Conservation (phyloP, 2,888 invertebrate genomes). For the Kuschelorhynchus macadamiae region DNA sequence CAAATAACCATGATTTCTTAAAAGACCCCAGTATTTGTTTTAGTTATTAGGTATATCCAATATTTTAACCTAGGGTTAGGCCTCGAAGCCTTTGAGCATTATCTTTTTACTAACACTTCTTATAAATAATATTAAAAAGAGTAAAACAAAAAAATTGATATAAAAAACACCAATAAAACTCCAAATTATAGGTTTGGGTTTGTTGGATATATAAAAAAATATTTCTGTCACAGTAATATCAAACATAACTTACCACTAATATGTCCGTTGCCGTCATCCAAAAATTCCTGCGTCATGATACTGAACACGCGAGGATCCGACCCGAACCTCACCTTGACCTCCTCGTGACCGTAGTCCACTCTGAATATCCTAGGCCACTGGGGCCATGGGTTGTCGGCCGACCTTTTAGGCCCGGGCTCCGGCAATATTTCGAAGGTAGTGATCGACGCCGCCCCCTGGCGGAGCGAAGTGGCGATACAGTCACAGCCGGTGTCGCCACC, state of each 20-base stretch:
- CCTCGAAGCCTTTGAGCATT: too few species aligned
- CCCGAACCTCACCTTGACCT: constrained; percentile 89
- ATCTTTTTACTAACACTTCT: too few species aligned
- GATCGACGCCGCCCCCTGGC: constrained; percentile 91
- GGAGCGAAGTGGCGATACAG: constrained; percentile 96
- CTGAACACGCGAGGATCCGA: constrained; percentile 94
- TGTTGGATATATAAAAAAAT: too few species aligned
- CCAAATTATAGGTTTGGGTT: too few species aligned
- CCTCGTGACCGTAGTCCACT: constrained; percentile 98
- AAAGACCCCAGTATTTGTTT: too few species aligned
- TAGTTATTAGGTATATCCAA: too few species aligned
- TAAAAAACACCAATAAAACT: too few species aligned
- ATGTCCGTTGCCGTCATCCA: constrained; percentile 90
- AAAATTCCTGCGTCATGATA: constrained; percentile 94
- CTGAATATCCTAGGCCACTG: constrained; percentile 97
- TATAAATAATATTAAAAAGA: too few species aligned
- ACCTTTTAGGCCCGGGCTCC: constrained; percentile 85
- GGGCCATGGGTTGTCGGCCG: constrained; percentile 97
- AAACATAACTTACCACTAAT: constrained; percentile 87
- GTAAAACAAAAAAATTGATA: too few species aligned
- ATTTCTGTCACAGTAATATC: too few species aligned
- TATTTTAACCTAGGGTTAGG: too few species aligned
- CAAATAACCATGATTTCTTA: too few species aligned
- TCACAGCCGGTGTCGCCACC: constrained; percentile 93
- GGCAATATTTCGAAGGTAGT: constrained; percentile 98